Conservation (phyloP, 2,113 vertebrate species). For the Leptobrachium ailaonicum region DNA sequence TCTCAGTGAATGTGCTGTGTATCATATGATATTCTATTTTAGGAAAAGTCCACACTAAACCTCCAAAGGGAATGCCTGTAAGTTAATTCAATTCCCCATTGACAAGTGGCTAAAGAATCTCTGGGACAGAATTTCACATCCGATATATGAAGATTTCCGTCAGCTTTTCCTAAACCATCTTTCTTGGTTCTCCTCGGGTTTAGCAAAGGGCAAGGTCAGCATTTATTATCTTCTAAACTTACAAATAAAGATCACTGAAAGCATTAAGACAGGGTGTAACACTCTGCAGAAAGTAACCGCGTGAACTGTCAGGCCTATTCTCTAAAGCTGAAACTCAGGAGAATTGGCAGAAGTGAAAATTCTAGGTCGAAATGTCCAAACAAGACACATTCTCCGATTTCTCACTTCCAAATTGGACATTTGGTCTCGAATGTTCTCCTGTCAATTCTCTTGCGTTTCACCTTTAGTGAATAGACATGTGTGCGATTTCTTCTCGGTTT, state of each 20-base stretch:
- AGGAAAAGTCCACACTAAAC: constrained; percentile 1
- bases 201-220: constrained; percentile 14
- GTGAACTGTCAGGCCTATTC: no score
- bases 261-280: background rate
- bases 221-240: background rate
- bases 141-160: constrained; percentile 29
- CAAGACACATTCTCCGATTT: no score
- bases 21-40: constrained; percentile 8
- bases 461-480: no score
- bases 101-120: constrained; percentile 23
- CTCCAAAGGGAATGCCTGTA: constrained; percentile 26
- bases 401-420: no score
- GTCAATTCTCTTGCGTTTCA: no score
- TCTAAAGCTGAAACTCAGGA: no score
- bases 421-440: no score
- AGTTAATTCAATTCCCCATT: constrained; percentile 16
- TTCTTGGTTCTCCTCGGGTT: constrained; percentile 2
- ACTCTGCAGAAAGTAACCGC: no score
- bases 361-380: no score
- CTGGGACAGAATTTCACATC: constrained; percentile 32
- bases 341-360: no score
- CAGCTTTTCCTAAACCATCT: constrained; percentile 19
- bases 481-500: no score
- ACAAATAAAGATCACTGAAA: background rate
- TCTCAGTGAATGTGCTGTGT: background rate